Percentiles rank a stretch among this genome's conserved stretches.
Evolutionary conservation across 1,140 invertebrate genomes (phyloP).

Genomic region (Drosophila malerkotliana): DNA sequence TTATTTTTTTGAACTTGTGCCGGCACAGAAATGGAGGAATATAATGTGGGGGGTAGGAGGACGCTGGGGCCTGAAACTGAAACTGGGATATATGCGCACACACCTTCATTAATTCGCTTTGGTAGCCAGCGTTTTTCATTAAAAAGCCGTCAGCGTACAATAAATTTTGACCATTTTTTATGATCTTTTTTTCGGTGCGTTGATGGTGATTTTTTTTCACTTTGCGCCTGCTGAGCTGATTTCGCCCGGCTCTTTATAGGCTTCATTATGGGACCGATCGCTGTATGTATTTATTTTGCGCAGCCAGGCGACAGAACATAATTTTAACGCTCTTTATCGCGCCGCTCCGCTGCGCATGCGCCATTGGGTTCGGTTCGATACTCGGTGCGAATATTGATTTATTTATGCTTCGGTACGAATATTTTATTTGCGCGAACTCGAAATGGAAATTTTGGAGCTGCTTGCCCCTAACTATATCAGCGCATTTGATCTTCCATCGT

Average conservation of each 20-base stretch:
- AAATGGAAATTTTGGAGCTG: constrained; percentile 16
- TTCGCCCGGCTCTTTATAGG: constrained; percentile 64
- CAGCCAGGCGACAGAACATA: constrained; percentile 76
- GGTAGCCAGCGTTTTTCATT: constrained; percentile 80
- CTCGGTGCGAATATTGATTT: constrained; percentile 70
- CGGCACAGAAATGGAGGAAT: constrained; percentile 41
- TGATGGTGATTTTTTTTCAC: constrained; percentile 43
- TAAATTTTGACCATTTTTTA: constrained; percentile 72
- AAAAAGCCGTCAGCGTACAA: constrained; percentile 82
- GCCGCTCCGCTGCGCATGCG: constrained; percentile 65
- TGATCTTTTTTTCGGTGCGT: not conserved
- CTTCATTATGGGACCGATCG: constrained; percentile 69
- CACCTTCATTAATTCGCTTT: constrained; percentile 79
- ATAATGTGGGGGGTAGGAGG: not conserved
- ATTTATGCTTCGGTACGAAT: constrained; percentile 55
- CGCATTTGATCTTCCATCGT: constrained; percentile 39
- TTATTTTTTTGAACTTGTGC: constrained; percentile 67
- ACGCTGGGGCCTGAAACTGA: constrained; percentile 7
- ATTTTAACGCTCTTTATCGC: constrained; percentile 79
- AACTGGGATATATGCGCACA: constrained; percentile 57
- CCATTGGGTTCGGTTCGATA: constrained; percentile 28
- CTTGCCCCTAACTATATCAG: constrained; percentile 35
- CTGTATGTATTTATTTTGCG: constrained; percentile 75
- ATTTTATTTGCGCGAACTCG: constrained; percentile 10
- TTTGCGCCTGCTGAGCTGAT: constrained; percentile 68